phyloP scores from a whole-genome alignment of 2,113 vertebrate genomes.

The Malaclemys terrapin region DNA sequence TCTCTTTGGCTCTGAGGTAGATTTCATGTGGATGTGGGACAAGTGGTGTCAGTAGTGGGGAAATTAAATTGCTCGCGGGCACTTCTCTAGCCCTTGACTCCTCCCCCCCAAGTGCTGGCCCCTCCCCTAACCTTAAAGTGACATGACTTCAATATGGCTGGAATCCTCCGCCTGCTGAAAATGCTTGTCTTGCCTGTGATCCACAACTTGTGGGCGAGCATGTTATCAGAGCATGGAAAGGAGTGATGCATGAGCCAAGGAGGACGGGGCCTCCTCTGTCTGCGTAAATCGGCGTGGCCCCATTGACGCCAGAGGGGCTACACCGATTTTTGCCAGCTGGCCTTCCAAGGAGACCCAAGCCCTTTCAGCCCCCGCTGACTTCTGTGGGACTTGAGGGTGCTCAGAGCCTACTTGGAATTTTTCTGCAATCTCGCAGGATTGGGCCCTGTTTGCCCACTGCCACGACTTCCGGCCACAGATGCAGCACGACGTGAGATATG shows the following conservation, averaged over 20 bases:
- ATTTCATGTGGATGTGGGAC: constrained; percentile 67
- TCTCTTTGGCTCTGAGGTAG: constrained; percentile 77
- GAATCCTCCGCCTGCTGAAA: background rate
- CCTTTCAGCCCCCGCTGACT: background rate
- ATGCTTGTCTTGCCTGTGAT: background rate
- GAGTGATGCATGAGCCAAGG: background rate
- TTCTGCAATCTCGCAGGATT: background rate
- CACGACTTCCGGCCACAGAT: background rate
- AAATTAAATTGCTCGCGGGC: constrained; percentile 34
- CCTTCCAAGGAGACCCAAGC: background rate
- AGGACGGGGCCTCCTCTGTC: background rate
- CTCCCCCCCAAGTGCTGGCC: constrained; percentile 22
- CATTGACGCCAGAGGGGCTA: background rate
- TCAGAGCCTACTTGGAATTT: background rate
- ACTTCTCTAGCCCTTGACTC: constrained; percentile 31
- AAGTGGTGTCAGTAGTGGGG: background rate
- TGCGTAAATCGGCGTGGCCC: background rate
- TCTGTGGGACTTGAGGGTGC: background rate
- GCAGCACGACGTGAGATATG: background rate
- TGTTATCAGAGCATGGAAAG: background rate
- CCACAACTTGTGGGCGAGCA: background rate
- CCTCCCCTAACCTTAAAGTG: background rate
- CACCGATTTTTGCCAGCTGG: background rate
- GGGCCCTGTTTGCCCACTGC: background rate
- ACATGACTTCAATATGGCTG: constrained; percentile 3